These are phyloP conservation scores for Saxidomus purpurata DNA, from an alignment of 1,140 invertebrate genomes.

Conservation along the genomic window DNA sequence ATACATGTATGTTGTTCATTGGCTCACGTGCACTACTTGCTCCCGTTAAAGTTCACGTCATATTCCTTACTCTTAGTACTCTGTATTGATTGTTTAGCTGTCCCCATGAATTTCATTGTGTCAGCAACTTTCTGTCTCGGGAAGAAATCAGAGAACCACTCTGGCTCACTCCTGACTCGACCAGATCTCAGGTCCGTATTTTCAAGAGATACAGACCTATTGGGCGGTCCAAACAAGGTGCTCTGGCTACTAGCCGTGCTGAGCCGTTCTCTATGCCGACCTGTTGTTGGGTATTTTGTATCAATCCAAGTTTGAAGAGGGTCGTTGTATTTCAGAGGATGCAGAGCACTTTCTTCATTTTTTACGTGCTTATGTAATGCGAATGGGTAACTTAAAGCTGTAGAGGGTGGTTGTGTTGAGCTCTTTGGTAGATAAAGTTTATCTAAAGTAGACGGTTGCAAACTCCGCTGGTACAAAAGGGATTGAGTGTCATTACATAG, in stretches of 20 bases:
- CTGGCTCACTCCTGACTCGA: conserved; percentile 19
- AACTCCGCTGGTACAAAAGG: conserved; percentile 52
- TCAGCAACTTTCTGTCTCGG: conserved; percentile 50
- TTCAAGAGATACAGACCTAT: background rate
- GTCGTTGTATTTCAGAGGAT: conserved; percentile 34
- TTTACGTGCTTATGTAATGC: conserved; percentile 34
- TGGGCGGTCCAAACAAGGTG: background rate
- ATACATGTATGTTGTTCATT: no score
- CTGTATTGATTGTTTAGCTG: conserved; percentile 35
- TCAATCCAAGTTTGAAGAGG: conserved; percentile 40
- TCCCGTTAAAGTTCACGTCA: conserved; percentile 57
- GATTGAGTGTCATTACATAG: conserved; percentile 62
- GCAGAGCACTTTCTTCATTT: conserved; percentile 47
- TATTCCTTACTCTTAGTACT: conserved; percentile 38
- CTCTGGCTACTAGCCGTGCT: background rate
- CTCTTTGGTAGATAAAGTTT: background rate
- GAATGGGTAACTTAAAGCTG: background rate
- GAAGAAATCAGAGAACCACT: conserved; percentile 58
- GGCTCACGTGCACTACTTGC: background rate
- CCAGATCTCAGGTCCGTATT: background rate
- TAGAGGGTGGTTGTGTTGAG: background rate
- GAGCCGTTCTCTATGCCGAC: background rate
- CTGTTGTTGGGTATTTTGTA: background rate
- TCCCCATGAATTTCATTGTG: conserved; percentile 62
- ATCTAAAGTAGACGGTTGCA: conserved; percentile 25